Evolutionary conservation across 2,888 invertebrate species (phyloP).

Genomic region (Cosmia pyralina): DNA sequence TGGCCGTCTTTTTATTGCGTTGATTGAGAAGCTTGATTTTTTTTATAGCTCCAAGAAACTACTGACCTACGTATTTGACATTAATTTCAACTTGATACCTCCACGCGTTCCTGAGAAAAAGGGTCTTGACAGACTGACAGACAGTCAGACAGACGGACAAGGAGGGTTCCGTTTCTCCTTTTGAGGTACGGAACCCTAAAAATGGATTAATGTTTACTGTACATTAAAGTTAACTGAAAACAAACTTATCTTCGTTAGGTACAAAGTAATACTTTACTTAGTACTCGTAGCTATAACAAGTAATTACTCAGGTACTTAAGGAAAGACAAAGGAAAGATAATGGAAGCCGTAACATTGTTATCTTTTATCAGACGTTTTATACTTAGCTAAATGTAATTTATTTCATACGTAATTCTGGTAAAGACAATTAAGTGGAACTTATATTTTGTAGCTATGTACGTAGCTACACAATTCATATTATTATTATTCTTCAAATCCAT

Average conservation of each 20-base stretch:
- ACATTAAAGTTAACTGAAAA: not conserved
- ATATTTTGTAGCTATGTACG: not conserved
- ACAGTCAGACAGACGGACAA: too few species aligned
- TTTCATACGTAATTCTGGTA: constrained; percentile 36
- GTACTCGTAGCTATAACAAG: constrained; percentile 36
- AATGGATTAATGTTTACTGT: too few species aligned
- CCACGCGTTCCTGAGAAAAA: too few species aligned
- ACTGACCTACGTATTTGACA: too few species aligned
- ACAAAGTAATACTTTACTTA: constrained; percentile 42
- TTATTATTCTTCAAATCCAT: not conserved
- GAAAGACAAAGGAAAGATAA: constrained; percentile 57
- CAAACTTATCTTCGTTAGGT: not conserved
- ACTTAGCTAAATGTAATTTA: constrained; percentile 51
- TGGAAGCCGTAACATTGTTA: constrained; percentile 58
- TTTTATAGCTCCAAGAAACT: too few species aligned
- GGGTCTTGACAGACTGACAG: too few species aligned
- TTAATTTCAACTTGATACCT: too few species aligned
- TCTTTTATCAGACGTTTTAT: constrained; percentile 58
- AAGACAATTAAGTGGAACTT: constrained; percentile 38
- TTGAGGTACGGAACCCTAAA: too few species aligned
- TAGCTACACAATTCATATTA: not conserved
- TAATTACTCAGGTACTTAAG: constrained; percentile 52
- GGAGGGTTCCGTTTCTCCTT: too few species aligned
- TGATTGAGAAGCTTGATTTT: too few species aligned
- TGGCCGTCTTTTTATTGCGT: too few species aligned